phyloP scores from a whole-genome alignment of 2,797 vertebrate species.

The Ataeniobius toweri region DNA sequence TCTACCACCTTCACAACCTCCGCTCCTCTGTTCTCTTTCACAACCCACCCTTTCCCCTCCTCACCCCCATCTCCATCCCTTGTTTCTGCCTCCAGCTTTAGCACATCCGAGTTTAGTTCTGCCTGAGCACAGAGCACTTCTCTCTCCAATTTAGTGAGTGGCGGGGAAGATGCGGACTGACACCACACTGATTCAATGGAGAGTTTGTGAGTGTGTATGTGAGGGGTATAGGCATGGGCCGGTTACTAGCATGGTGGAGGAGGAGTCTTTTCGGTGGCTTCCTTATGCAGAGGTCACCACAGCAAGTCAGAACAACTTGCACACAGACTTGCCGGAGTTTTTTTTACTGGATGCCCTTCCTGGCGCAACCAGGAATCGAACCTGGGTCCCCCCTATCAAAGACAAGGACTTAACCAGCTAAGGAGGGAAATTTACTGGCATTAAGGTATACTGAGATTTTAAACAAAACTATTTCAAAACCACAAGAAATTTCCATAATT shows the following conservation, averaged over 20 bases:
- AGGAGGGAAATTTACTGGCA: neutral
- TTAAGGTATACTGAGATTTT: neutral
- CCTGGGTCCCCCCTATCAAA: too few relatives aligned
- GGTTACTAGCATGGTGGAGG: neutral
- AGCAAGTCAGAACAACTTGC: too few relatives aligned
- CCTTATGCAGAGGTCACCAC: too few relatives aligned
- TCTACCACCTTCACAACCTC: constrained; percentile 17
- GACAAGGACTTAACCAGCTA: too few relatives aligned
- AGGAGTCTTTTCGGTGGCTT: too few relatives aligned
- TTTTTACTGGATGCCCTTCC: too few relatives aligned
- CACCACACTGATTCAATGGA: constrained; percentile 56
- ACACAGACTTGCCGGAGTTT: too few relatives aligned
- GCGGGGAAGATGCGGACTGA: constrained; percentile 83
- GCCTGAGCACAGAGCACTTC: constrained; percentile 83
- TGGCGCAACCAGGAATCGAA: too few relatives aligned
- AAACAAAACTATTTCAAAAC: neutral
- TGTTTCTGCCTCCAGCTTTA: constrained; percentile 85
- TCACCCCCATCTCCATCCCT: constrained; percentile 55
- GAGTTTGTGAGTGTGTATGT: constrained; percentile 17
- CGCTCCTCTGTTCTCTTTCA: constrained; percentile 52
- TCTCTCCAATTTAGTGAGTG: constrained; percentile 83
- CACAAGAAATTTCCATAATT: neutral
- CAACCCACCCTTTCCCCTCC: constrained; percentile 12
- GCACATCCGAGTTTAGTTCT: constrained; percentile 93
- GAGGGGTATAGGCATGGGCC: neutral